These are phyloP conservation scores for Thymallus thymallus DNA, from an alignment of 2,113 vertebrate species.

Conservation along the genomic window DNA sequence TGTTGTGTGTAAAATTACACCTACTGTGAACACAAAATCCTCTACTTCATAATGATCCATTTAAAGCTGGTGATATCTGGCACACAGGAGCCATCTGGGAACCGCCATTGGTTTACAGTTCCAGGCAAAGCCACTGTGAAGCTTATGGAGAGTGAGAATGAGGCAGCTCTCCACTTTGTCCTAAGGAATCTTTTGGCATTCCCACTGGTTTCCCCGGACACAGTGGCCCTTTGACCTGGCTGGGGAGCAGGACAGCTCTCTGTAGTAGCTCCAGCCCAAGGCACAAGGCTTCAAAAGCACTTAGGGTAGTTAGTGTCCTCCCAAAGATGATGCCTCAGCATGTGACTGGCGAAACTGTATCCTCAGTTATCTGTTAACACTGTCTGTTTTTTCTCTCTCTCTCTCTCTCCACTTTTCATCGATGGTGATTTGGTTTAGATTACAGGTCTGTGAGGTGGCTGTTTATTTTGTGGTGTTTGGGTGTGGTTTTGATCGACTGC, in stretches of 20 bases:
- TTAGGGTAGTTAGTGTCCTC: neutral
- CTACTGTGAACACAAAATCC: neutral
- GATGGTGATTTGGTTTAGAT: neutral
- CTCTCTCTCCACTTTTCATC: neutral
- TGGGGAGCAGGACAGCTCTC: neutral
- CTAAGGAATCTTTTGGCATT: constrained; percentile 18
- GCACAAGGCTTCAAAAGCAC: neutral
- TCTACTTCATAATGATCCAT: neutral
- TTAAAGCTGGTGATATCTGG: neutral
- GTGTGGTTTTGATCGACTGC: neutral
- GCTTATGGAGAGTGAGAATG: neutral
- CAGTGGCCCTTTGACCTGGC: constrained; percentile 20
- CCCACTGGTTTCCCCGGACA: constrained; percentile 14
- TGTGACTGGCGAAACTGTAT: neutral
- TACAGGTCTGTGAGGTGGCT: neutral
- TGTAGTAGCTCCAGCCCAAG: neutral
- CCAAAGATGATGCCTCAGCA: neutral
- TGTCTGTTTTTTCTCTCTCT: too few species aligned
- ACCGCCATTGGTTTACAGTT: neutral
- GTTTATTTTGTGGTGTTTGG: neutral
- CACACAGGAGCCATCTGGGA: neutral
- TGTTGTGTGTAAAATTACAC: constrained; percentile 25
- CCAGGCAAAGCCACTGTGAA: neutral
- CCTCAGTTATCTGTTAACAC: neutral
- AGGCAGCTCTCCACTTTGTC: neutral